Conservation (phyloP, 2,888 invertebrate species). For the Pseudanteris insignis region DNA sequence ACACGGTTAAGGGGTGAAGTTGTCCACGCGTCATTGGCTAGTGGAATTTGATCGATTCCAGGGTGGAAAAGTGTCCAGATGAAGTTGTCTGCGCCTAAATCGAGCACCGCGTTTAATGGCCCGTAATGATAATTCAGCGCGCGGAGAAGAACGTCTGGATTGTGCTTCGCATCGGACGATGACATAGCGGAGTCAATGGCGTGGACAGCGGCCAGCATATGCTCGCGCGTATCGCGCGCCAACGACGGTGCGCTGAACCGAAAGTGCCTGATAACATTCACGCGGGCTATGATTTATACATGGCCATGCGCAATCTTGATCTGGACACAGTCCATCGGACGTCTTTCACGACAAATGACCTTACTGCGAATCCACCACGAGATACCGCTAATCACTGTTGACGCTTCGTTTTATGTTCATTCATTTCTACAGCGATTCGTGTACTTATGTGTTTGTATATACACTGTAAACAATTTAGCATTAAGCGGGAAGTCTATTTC, state of each 20-base stretch:
- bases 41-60: no score
- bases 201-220: conserved; percentile 67
- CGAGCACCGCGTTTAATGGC: conserved; percentile 26
- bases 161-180: conserved; percentile 47
- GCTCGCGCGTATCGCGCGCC: conserved; percentile 52
- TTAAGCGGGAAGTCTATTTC: no score
- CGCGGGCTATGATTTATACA: conserved; percentile 57
- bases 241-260: conserved; percentile 60
- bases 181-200: conserved; percentile 62
- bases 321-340: conserved; percentile 56
- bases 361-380: conserved; percentile 19
- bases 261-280: conserved; percentile 65
- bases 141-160: conserved; percentile 42
- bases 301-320: conserved; percentile 59
- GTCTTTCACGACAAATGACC: conserved; percentile 41
- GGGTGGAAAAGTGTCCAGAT: conserved; percentile 4
- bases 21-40: no score
- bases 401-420: conserved; percentile 1
- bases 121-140: conserved; percentile 21
- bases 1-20: no score
- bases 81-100: conserved; percentile 19
- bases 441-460: background rate
- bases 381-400: conserved; percentile 26
- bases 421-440: background rate
- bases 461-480: no score